Evolutionary conservation across 2,888 invertebrate genomes (phyloP).

Genomic region (Heliconius ethilla): DNA sequence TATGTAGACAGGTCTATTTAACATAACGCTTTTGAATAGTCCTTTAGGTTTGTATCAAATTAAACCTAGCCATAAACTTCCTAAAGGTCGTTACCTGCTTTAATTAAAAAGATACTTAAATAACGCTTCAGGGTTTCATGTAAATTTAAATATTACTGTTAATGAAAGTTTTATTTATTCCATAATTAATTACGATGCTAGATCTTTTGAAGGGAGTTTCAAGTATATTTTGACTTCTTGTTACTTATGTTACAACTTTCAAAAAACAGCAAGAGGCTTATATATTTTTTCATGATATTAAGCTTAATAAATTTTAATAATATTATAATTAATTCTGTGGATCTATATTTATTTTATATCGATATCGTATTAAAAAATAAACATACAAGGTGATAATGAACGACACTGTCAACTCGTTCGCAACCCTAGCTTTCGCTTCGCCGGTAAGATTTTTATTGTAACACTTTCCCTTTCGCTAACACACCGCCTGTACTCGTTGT

Average conservation of each 20-base stretch:
- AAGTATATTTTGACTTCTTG: slow-evolving; percentile 3
- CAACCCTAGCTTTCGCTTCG: slow-evolving; percentile 61
- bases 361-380: slow-evolving; percentile 13
- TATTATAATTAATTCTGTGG: neutral
- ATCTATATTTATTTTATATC: too few relatives aligned
- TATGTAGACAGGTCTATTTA: slow-evolving; percentile 31
- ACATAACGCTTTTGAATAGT: slow-evolving; percentile 32
- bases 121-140: slow-evolving; percentile 37
- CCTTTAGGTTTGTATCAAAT: slow-evolving; percentile 37
- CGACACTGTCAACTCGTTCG: slow-evolving; percentile 52
- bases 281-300: too few relatives aligned
- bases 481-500: slow-evolving; percentile 63
- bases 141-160: slow-evolving; percentile 40
- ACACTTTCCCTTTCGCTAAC: slow-evolving; percentile 71
- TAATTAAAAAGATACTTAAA: slow-evolving; percentile 43
- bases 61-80: slow-evolving; percentile 40
- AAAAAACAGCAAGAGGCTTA: too few relatives aligned
- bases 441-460: slow-evolving; percentile 76
- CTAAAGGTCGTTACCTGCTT: slow-evolving; percentile 41
- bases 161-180: slow-evolving; percentile 38
- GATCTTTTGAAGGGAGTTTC: slow-evolving; percentile 9
- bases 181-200: slow-evolving; percentile 30
- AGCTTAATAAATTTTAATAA: neutral
- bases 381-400: slow-evolving; percentile 46
- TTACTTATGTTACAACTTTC: neutral